phyloP scores from a whole-genome alignment of 2,888 invertebrate genomes.

The Temnothorax rugatulus region DNA sequence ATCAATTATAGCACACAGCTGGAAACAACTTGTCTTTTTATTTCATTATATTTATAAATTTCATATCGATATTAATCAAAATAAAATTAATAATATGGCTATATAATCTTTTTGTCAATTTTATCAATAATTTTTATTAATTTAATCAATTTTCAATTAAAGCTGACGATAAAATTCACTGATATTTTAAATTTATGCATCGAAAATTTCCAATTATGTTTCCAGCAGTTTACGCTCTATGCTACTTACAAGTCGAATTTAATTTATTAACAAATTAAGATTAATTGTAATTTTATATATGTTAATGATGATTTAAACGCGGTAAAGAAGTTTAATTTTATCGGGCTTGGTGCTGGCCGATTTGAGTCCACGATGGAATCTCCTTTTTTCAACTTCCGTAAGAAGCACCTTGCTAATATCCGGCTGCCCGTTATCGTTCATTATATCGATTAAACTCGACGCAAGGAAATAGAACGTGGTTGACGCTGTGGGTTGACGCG shows the following conservation, averaged over 20 bases:
- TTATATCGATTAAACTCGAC: conserved; percentile 38
- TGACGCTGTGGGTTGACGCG: not conserved
- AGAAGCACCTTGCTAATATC: conserved; percentile 15
- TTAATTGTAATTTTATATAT: not conserved
- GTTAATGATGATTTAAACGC: not conserved
- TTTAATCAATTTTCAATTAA: not conserved
- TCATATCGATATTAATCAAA: not conserved
- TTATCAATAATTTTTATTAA: not conserved
- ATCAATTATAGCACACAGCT: not conserved
- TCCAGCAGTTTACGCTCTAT: not conserved
- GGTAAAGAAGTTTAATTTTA: not conserved
- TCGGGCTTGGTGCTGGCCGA: not conserved
- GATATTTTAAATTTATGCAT: not conserved
- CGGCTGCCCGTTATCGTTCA: conserved; percentile 1
- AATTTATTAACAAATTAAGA: not conserved
- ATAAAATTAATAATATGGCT: not conserved
- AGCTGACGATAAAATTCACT: not conserved
- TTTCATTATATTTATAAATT: not conserved
- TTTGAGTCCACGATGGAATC: not conserved
- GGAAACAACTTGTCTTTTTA: not conserved
- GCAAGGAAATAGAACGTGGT: not conserved
- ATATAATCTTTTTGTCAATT: not conserved
- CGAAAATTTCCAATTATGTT: not conserved
- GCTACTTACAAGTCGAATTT: not conserved
- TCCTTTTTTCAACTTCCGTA: conserved; percentile 8